phyloP scores from a whole-genome alignment of 2,888 invertebrate genomes.

The Fragum whitleyi region DNA sequence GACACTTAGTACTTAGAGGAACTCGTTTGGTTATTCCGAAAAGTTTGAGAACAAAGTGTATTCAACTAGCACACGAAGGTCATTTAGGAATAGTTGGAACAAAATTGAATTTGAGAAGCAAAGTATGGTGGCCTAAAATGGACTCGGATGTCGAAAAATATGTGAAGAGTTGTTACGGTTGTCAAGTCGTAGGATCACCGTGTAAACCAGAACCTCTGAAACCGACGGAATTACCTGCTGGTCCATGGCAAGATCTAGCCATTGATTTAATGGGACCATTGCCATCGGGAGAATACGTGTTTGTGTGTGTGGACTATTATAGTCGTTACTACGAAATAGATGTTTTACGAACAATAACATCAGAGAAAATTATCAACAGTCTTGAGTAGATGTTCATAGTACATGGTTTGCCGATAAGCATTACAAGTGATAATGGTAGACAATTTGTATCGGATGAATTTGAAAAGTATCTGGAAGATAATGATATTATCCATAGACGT shows the following conservation, averaged over 20 bases:
- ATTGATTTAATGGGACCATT: constrained; percentile 45
- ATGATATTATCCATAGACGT: constrained; percentile 41
- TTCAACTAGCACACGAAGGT: constrained; percentile 28
- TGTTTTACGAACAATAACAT: constrained; percentile 17
- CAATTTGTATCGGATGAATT: constrained; percentile 44
- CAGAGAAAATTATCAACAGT: constrained; percentile 1
- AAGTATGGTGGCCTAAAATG: constrained; percentile 72
- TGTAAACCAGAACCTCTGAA: constrained; percentile 47
- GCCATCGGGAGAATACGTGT: constrained; percentile 25
- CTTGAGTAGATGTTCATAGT: constrained; percentile 13
- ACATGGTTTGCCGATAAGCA: constrained; percentile 35
- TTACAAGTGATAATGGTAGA: constrained; percentile 53
- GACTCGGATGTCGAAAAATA: constrained; percentile 50
- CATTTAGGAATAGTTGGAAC: constrained; percentile 19
- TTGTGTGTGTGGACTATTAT: constrained; percentile 38
- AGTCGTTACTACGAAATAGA: constrained; percentile 13
- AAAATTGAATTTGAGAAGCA: constrained; percentile 43
- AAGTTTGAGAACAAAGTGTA: background rate
- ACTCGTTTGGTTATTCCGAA: constrained; percentile 25
- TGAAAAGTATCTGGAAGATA: constrained; percentile 15
- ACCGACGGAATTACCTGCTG: background rate
- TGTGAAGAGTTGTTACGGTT: constrained; percentile 53
- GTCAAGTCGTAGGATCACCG: constrained; percentile 41
- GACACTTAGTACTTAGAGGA: constrained; percentile 20
- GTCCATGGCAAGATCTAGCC: constrained; percentile 51